Conservation (phyloP, 2,888 invertebrate species). For the Tiphia femorata region DNA sequence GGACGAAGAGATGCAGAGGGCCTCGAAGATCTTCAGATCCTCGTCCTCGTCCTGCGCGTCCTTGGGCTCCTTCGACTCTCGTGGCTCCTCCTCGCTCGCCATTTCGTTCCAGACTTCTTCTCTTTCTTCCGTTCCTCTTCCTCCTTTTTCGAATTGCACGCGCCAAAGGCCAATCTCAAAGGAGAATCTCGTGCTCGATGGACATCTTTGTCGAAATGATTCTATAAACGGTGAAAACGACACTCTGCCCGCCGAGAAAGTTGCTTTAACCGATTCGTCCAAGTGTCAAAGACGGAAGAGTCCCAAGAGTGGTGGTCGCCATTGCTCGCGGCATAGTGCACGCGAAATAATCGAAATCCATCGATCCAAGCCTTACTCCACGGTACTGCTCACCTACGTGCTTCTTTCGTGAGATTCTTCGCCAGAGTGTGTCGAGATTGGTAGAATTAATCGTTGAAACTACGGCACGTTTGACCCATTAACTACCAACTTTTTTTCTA, state of each 20-base stretch:
- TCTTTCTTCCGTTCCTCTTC: background rate
- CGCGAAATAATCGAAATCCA: slow-evolving; percentile 50
- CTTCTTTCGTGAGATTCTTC: too few species aligned
- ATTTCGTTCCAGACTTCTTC: background rate
- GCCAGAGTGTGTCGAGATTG: too few species aligned
- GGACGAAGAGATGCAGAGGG: slow-evolving; percentile 74
- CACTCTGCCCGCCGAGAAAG: slow-evolving; percentile 25
- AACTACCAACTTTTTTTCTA: too few species aligned
- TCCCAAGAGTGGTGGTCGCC: slow-evolving; percentile 30
- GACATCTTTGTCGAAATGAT: too few species aligned
- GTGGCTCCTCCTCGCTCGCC: slow-evolving; percentile 11
- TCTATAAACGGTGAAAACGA: too few species aligned
- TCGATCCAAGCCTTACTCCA: slow-evolving; percentile 29
- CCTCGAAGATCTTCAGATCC: slow-evolving; percentile 83
- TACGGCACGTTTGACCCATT: too few species aligned
- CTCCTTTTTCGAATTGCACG: too few species aligned
- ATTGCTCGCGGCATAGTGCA: slow-evolving; percentile 29
- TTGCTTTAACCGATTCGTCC: slow-evolving; percentile 37
- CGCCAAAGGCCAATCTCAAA: too few species aligned
- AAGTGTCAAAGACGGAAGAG: slow-evolving; percentile 41
- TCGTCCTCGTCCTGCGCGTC: slow-evolving; percentile 68
- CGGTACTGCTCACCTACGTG: too few species aligned
- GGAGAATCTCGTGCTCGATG: too few species aligned
- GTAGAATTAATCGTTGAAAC: too few species aligned
- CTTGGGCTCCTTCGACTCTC: slow-evolving; percentile 14